Evolutionary conservation across 1,140 invertebrate genomes (phyloP), one percentile per base, ranked within the genome.

Genomic region (Lepidurus apus): DNA sequence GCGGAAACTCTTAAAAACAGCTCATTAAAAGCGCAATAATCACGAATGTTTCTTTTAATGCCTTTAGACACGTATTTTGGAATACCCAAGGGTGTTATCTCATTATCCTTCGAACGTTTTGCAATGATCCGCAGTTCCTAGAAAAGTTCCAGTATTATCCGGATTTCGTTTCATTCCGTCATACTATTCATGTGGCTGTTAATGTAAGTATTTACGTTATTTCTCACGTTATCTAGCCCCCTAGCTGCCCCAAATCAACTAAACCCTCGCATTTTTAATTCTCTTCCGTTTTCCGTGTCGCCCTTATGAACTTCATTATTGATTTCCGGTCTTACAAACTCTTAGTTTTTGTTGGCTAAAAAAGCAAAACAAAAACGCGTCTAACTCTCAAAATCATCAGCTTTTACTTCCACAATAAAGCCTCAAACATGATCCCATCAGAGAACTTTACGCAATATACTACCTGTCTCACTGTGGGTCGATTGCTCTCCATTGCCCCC

Each of bases 151-250:
- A 65, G 53, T 65, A 21, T 65, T 65, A 65, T 65, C 53, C 53
- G 21, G 53, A 65, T 21, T 65, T 65, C 6, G 17, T 65, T 65
- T 65, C 53, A 13, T 65, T 65, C 21, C 53, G 53, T 65, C 21
- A 65, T n/a, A 65, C 53, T n/a, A 65, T 65, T 65, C 53, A 65
- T 65, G 53, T 65, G 53, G 53, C 53, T n/a, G 53, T 65, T 65
- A 65, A 65, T 65, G 53, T 65, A 65, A 65, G 53, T 65, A 65
- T 65, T 65, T n/a, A 21, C 21, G 8, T n/a, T 65, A n/a, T 11
- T 21, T 65, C 53, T 65, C 53, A 65, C 21, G 53, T 7, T 21
- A 5, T 65, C 21, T 65, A 65, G 17, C 53, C 53, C 34, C 34
- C 4, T 21, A 21, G 21, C 53, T 21, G 2, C 53, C 21, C 21